Evolutionary conservation across 2,888 invertebrate species (phyloP).

Genomic region (Calliphora vomitoria): DNA sequence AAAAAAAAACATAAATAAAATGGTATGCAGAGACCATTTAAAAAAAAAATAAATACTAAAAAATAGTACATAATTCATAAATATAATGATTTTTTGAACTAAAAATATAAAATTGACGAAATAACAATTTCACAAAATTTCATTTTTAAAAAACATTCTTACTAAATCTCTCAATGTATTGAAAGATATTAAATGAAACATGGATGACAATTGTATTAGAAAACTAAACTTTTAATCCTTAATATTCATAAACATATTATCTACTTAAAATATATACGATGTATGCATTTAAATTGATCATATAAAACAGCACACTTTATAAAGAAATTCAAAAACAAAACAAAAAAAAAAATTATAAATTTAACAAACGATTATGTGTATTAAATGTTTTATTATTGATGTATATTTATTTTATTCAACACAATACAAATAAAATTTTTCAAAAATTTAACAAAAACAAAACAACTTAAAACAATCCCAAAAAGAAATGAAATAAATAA

Average conservation of each 20-base stretch:
- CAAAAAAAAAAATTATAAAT: constrained; percentile 2
- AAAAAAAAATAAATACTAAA: constrained; percentile 70
- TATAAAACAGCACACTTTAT: constrained; percentile 73
- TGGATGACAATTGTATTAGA: constrained; percentile 49
- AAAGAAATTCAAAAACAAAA: constrained; percentile 37
- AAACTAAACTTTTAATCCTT: constrained; percentile 8
- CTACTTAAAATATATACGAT: constrained; percentile 35
- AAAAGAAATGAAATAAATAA: constrained; percentile 1
- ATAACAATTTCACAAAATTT: constrained; percentile 71
- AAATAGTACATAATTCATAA: constrained; percentile 73
- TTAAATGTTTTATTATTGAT: constrained; percentile 72
- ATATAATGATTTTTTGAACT: constrained; percentile 75
- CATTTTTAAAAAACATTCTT: constrained; percentile 18
- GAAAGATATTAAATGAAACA: constrained; percentile 30
- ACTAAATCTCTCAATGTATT: constrained; percentile 61
- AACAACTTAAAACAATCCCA: neutral
- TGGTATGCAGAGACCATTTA: constrained; percentile 45
- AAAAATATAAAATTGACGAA: constrained; percentile 74
- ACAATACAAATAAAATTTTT: neutral
- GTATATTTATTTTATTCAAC: constrained; percentile 51
- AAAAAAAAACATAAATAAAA: constrained; percentile 55
- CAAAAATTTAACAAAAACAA: neutral
- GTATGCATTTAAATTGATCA: constrained; percentile 71
- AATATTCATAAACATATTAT: constrained; percentile 23
- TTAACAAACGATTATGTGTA: constrained; percentile 54